Conservation (phyloP, 2,113 vertebrate species). For the Clarias gariepinus region DNA sequence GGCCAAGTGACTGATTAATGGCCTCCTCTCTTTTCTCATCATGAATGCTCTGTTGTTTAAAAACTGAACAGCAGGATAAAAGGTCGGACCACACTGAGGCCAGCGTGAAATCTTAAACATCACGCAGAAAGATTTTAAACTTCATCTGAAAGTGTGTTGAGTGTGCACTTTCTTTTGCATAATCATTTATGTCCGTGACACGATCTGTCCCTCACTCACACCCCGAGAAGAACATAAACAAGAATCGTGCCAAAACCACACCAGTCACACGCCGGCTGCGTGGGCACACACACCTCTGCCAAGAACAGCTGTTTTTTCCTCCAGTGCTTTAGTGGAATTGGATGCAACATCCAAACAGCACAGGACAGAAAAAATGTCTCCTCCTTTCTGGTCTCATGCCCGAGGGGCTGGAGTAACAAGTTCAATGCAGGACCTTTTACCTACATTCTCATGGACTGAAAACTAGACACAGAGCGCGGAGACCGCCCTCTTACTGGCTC, state of each 20-base stretch:
- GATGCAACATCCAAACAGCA: constrained; percentile 28
- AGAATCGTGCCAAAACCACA: not conserved
- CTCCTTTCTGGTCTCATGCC: constrained; percentile 20
- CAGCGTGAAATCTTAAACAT: not conserved
- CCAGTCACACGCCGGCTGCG: not conserved
- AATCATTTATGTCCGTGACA: not conserved
- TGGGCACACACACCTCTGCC: not conserved
- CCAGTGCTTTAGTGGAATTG: not conserved
- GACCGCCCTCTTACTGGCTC: constrained; percentile 57
- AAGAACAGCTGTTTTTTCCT: constrained; percentile 16
- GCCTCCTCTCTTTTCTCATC: not conserved
- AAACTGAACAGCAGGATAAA: constrained; percentile 2
- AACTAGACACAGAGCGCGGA: constrained; percentile 24
- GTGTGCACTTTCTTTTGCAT: not conserved
- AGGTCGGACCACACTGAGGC: not conserved
- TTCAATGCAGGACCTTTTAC: constrained; percentile 69
- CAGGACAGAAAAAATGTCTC: constrained; percentile 48
- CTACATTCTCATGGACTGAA: constrained; percentile 60
- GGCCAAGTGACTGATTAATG: not conserved
- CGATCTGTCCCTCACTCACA: not conserved
- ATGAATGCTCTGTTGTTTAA: not conserved
- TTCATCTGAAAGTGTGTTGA: not conserved
- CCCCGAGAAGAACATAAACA: not conserved
- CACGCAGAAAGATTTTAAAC: not conserved
- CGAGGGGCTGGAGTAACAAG: constrained; percentile 54